Evolutionary conservation across 2,888 invertebrate genomes (phyloP).

Genomic region (Netelia inedita): DNA sequence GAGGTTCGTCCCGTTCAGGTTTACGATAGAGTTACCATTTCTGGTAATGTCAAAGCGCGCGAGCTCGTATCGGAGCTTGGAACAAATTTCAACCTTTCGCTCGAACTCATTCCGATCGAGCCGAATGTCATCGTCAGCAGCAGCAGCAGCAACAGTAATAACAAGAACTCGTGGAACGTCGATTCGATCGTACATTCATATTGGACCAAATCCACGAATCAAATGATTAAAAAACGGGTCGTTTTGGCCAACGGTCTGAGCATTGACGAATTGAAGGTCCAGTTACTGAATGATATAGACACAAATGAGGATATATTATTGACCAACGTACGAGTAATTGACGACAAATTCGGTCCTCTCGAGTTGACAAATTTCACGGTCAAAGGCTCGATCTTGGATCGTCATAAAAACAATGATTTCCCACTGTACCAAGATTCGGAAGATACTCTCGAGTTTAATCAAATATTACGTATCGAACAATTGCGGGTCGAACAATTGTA

Average conservation of each 20-base stretch:
- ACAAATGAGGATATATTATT: slow-evolving; percentile 76
- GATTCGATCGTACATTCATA: slow-evolving; percentile 64
- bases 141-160: neutral
- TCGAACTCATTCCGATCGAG: neutral
- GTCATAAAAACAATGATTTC: neutral
- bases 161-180: slow-evolving; percentile 51
- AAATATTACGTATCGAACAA: slow-evolving; percentile 64
- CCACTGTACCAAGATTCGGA: slow-evolving; percentile 64
- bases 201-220: slow-evolving; percentile 80
- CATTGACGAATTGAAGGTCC: slow-evolving; percentile 74
- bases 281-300: slow-evolving; percentile 75
- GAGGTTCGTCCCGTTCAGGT: slow-evolving; percentile 71
- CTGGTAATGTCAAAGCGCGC: slow-evolving; percentile 74
- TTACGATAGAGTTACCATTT: slow-evolving; percentile 76
- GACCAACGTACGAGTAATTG: slow-evolving; percentile 71
- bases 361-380: slow-evolving; percentile 74
- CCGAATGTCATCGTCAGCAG: neutral
- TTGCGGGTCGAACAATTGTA: slow-evolving; percentile 71
- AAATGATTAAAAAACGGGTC: slow-evolving; percentile 71
- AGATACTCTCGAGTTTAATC: slow-evolving; percentile 66
- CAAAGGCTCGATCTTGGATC: slow-evolving; percentile 60
- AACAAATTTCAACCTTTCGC: neutral
- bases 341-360: slow-evolving; percentile 66
- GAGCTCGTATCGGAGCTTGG: slow-evolving; percentile 65
- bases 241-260: slow-evolving; percentile 72